phyloP scores from a whole-genome alignment of 2,888 invertebrate genomes.

The Drosophila hawaiiensis region DNA sequence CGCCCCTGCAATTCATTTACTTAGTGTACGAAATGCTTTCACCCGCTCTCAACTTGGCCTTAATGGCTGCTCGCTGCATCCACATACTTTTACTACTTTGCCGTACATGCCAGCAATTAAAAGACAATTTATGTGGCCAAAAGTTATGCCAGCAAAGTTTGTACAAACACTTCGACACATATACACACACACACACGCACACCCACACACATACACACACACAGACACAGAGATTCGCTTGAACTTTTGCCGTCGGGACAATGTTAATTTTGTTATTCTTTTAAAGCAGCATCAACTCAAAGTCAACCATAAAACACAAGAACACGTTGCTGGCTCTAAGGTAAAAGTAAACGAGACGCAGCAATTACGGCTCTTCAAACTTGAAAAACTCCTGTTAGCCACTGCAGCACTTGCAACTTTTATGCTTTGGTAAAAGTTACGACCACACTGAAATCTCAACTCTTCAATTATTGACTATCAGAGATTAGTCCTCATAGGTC shows the following conservation, averaged over 20 bases:
- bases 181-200: not conserved
- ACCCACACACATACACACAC: not conserved
- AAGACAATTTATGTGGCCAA: slow-evolving; percentile 69
- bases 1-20: slow-evolving; percentile 53
- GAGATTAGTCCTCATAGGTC: slow-evolving; percentile 16
- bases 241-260: slow-evolving; percentile 20
- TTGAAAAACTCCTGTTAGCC: slow-evolving; percentile 1
- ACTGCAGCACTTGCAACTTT: slow-evolving; percentile 47
- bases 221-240: not conserved
- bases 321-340: not conserved
- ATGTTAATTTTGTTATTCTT: slow-evolving; percentile 41
- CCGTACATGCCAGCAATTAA: slow-evolving; percentile 56
- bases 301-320: slow-evolving; percentile 10
- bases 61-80: slow-evolving; percentile 26
- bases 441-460: slow-evolving; percentile 43
- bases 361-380: not conserved
- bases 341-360: not conserved
- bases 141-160: slow-evolving; percentile 46
- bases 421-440: slow-evolving; percentile 29
- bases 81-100: slow-evolving; percentile 29
- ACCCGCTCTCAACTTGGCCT: slow-evolving; percentile 20
- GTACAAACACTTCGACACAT: not conserved
- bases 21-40: slow-evolving; percentile 15
- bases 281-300: slow-evolving; percentile 24
- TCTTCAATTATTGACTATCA: slow-evolving; percentile 54